A percentile compares a stretch with the other conserved stretches of the same genome.
phyloP scores from a whole-genome alignment of 2,113 vertebrate species.

The Salvelinus alpinus region DNA sequence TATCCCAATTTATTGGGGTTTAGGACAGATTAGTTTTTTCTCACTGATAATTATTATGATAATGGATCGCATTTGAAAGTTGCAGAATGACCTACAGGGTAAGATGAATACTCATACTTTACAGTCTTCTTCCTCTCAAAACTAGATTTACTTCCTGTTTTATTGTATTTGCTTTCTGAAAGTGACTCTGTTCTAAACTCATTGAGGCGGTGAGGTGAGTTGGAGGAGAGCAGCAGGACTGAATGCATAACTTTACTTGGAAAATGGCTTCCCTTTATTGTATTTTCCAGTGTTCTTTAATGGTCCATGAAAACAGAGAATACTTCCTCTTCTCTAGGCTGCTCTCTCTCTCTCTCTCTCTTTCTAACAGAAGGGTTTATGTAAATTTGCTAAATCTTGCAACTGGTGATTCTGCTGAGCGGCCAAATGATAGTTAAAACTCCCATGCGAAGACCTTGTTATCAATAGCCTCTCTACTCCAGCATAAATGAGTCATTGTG shows the following conservation, averaged over 20 bases:
- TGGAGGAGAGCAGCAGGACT: background rate
- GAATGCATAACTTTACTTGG: background rate
- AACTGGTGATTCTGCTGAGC: slow-evolving; percentile 42
- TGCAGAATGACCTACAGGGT: background rate
- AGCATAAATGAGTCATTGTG: slow-evolving; percentile 21
- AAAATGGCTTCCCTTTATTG: background rate
- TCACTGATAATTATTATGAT: slow-evolving; percentile 11
- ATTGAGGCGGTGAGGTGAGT: background rate
- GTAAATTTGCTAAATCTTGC: slow-evolving; percentile 43
- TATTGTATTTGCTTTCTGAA: background rate
- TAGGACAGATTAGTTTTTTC: background rate
- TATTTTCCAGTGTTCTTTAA: background rate
- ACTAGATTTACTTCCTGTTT: background rate
- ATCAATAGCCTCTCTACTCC: slow-evolving; percentile 45
- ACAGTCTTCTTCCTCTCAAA: background rate
- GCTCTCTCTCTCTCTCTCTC: background rate
- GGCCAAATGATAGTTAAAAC: slow-evolving; percentile 23
- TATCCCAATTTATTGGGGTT: background rate
- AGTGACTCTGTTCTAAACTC: slow-evolving; percentile 3
- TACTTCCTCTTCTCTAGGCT: background rate
- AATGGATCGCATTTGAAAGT: slow-evolving; percentile 5
- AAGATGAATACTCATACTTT: too few relatives aligned
- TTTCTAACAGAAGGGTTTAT: slow-evolving; percentile 46
- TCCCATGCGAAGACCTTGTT: slow-evolving; percentile 25
- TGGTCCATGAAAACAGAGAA: background rate